phyloP scores from a whole-genome alignment of 2,888 invertebrate species.

The Ligdia adustata region DNA sequence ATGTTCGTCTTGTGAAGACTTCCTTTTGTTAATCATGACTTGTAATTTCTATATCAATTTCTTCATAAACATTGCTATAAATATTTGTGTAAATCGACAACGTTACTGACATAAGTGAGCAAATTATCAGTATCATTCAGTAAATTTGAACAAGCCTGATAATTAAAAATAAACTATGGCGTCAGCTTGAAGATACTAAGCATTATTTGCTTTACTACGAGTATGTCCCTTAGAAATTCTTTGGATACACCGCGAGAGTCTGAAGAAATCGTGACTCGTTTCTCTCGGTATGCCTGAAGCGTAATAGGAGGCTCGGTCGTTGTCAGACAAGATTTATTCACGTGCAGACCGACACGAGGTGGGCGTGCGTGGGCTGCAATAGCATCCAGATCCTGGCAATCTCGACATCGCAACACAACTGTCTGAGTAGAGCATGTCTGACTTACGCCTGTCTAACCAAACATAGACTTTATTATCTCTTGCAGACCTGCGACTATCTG shows the following conservation, averaged over 20 bases:
- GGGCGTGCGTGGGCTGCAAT: conserved; percentile 67
- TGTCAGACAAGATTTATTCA: conserved; percentile 74
- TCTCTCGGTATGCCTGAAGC: conserved; percentile 33
- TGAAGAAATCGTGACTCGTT: conserved; percentile 27
- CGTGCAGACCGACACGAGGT: conserved; percentile 52
- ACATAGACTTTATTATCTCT: conserved; percentile 57
- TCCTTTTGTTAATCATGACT: too few relatives aligned
- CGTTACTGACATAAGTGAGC: too few relatives aligned
- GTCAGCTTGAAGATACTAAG: too few relatives aligned
- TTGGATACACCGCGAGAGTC: conserved; percentile 18
- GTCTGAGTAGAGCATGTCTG: conserved; percentile 31
- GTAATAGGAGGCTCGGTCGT: conserved; percentile 36
- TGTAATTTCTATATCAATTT: too few relatives aligned
- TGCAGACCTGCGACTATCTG: conserved; percentile 50
- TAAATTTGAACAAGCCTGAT: too few relatives aligned
- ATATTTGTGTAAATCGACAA: too few relatives aligned
- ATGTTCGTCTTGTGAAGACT: too few relatives aligned
- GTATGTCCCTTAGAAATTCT: not conserved
- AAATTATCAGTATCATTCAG: too few relatives aligned
- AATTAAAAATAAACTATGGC: too few relatives aligned
- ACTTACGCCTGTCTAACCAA: conserved; percentile 47
- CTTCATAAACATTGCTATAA: too few relatives aligned
- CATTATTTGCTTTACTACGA: too few relatives aligned
- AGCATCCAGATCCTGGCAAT: conserved; percentile 47
- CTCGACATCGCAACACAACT: conserved; percentile 43